Evolutionary conservation across 92 coral and sea anemone genomes (phyloP), one percentile per base, ranked within the genome.

Genomic region (Phenganax marumi): DNA sequence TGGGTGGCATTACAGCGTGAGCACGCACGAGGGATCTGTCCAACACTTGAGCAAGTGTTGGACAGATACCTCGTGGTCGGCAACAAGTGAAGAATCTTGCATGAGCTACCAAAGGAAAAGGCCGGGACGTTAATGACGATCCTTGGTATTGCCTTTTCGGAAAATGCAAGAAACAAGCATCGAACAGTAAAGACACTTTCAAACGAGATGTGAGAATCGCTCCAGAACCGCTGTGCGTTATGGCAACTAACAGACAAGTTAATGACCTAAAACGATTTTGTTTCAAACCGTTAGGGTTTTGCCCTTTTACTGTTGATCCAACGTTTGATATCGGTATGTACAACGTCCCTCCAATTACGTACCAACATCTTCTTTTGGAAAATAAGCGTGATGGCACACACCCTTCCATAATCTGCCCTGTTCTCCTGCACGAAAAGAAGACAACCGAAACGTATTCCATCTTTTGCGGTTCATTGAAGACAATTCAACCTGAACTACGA

Each of bases 21-120:
- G n/a, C n/a, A n/a, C n/a, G n/a, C n/a, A n/a, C n/a, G n/a, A n/a
- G n/a, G n/a, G n/a, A n/a, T n/a, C n/a, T n/a, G n/a, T n/a, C n/a
- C n/a, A n/a, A n/a, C n/a, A n/a, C n/a, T n/a, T n/a, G n/a, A 55
- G 78, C 55, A 57, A 84, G 88, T 50, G 46, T 88, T 55, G 88
- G 85, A 25, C 90, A 88, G 75, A 52, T 84, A 50, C 90, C 88
- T 73, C 85, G 85, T 50, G 79, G 84, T 84, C 85, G 90, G 65
- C 90, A 88, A 73, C 85, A 88, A 81, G 91, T 84, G 26, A 84
- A 80, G 49, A 83, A 84, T 72, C 50, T 68, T 0, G 23, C 6
- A 1, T 6, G 52, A 25, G 16, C 23, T 10, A 23, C 0, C 23
- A 66, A 66, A 6, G 73, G 60, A 54, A 26, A 66, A 12, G 7